Evolutionary conservation across 2,797 vertebrate species (phyloP), one percentile per base, ranked within the genome.

Genomic region (Thunnus albacares): DNA sequence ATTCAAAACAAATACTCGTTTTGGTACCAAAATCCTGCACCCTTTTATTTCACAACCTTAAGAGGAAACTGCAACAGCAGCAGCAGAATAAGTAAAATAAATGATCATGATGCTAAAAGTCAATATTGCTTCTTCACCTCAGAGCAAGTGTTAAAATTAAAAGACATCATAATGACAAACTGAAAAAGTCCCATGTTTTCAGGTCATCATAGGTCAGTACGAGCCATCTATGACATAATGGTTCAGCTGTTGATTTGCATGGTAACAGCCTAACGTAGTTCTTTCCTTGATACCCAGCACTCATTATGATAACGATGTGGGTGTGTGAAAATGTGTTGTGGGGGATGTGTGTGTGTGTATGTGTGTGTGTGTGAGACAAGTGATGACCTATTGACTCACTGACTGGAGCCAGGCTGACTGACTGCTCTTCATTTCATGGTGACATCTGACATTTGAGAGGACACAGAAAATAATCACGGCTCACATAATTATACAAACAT

Each of bases 241-340:
- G 49, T 0, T 33, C 51, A 5, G 45, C 49, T 61, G 49, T 26
- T 24, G 68, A 83, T 83, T 71, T 77, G 56, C 73, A 83, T 83
- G 22, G 61, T 13, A 68, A 45, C 55, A 30, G 17, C 5, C 11
- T 2, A 38, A 24, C 0, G 1, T 22, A 22, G 64, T 71, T 65
- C 59, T 75, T 56, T 38, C 22, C 41, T 17, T 70, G 68, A 64
- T 71, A 75, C 49, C 9, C 3, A 0, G 14, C 53, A 18, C 58
- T 63, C 56, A 63, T 63, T 73, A 45, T 66, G 60, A 38, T 65
- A 69, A 67, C 4, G 41, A 56, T 4, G 14, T 52, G 33, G n/a
- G 43, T 49, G 52, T 33, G 45, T 69, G 64, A 3, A 49, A 24
- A 28, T 58, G 62, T 67, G 47, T 24, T 15, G 17, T 38, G 35